These are phyloP conservation scores for Epizoanthus rinbou DNA, from an alignment of 92 coral and sea anemone species.

Conservation along the genomic window DNA sequence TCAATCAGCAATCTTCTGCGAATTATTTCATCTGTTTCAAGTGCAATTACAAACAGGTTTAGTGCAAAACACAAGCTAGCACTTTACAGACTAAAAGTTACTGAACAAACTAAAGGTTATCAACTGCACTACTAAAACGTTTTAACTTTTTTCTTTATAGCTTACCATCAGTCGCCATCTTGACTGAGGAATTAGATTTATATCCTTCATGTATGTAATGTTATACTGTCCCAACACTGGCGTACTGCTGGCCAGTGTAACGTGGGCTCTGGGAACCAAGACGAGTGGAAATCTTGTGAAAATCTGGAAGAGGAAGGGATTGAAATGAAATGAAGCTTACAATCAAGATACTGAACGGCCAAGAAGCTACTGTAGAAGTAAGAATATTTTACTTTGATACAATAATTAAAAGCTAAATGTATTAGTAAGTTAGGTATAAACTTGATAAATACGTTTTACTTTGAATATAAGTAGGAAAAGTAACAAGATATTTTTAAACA, in stretches of 20 bases:
- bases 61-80: neutral
- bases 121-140: neutral
- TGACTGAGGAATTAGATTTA: constrained; percentile 8
- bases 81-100: neutral
- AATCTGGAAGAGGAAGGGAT: too few species aligned
- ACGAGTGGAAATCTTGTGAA: neutral
- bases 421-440: too few species aligned
- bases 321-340: constrained; percentile 29
- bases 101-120: neutral
- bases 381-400: constrained; percentile 2
- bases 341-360: constrained; percentile 20
- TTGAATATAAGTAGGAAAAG: too few species aligned
- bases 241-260: constrained; percentile 3
- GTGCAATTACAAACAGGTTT: neutral
- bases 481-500: too few species aligned
- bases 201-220: neutral
- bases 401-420: too few species aligned
- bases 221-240: constrained; percentile 4
- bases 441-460: too few species aligned
- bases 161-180: constrained; percentile 72
- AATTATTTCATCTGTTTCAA: constrained; percentile 79
- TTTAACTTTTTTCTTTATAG: neutral
- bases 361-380: constrained; percentile 27
- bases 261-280: neutral
- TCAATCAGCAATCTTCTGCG: constrained; percentile 87